Evolutionary conservation across 2,113 vertebrate genomes (phyloP).

Genomic region (Albula goreensis): DNA sequence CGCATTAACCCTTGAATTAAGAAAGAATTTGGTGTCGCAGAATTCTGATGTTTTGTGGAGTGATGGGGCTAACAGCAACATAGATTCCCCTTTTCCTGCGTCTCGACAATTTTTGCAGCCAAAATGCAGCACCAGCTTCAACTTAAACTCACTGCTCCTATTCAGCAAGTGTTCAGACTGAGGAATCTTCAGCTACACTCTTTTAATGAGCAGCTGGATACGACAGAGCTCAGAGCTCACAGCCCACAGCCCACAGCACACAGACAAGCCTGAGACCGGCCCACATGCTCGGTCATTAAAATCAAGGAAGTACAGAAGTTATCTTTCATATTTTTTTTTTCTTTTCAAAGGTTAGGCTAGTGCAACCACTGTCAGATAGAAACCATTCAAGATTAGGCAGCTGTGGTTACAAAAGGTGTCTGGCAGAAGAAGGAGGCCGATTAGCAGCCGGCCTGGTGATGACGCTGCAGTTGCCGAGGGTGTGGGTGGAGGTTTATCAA

Average conservation of each 20-base stretch:
- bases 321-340: too few species aligned
- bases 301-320: too few species aligned
- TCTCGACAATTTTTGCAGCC: too few species aligned
- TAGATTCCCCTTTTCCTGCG: too few species aligned
- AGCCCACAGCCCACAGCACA: too few species aligned
- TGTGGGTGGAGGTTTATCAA: too few species aligned
- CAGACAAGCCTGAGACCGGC: too few species aligned
- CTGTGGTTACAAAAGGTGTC: slow-evolving; percentile 20
- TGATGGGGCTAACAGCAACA: too few species aligned
- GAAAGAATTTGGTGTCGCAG: neutral
- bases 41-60: neutral
- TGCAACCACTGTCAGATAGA: slow-evolving; percentile 15
- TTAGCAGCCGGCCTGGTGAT: neutral
- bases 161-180: neutral
- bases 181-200: neutral
- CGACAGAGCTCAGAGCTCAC: too few species aligned
- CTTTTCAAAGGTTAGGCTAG: neutral
- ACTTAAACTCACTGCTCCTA: neutral
- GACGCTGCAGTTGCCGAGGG: too few species aligned
- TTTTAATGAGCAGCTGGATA: neutral
- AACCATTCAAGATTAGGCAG: neutral
- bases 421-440: neutral
- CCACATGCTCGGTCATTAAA: too few species aligned
- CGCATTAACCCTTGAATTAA: neutral
- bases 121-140: neutral